These are phyloP conservation scores for Ophion obscuratus DNA, from an alignment of 2,888 invertebrate genomes.

Conservation along the genomic window DNA sequence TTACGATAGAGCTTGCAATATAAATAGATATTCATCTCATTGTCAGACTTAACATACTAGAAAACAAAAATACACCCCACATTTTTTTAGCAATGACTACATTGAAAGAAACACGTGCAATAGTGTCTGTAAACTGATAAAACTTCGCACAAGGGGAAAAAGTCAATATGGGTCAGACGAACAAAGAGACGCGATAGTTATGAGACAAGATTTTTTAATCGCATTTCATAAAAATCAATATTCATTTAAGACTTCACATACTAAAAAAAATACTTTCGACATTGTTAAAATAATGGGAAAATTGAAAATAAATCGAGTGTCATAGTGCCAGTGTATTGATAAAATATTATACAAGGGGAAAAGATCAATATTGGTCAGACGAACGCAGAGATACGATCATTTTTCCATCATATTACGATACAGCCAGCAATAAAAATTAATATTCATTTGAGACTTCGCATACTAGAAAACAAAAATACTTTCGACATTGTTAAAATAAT, in stretches of 20 bases:
- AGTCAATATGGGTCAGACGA: not conserved
- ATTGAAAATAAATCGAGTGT: not conserved
- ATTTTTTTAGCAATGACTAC: not conserved
- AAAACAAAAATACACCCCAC: not conserved
- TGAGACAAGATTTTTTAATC: no score
- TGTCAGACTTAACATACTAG: not conserved
- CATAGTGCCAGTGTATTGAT: not conserved
- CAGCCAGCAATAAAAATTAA: not conserved
- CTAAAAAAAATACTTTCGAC: not conserved
- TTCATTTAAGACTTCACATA: not conserved
- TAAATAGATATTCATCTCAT: not conserved
- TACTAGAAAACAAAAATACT: not conserved
- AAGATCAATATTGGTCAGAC: not conserved
- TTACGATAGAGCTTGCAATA: no score
- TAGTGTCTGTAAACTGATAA: not conserved
- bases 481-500: not conserved
- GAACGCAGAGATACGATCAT: not conserved
- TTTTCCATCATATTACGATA: no score
- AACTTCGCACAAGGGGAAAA: not conserved
- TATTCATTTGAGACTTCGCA: not conserved
- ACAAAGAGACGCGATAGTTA: constrained; percentile 14
- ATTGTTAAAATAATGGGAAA: not conserved
- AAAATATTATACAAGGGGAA: not conserved
- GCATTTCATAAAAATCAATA: not conserved
- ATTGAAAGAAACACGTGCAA: not conserved